Percentiles rank a stretch among this genome's conserved stretches.
These are phyloP conservation scores for Adelphocoris suturalis DNA, from an alignment of 2,888 invertebrate genomes.

Conservation along the genomic window DNA sequence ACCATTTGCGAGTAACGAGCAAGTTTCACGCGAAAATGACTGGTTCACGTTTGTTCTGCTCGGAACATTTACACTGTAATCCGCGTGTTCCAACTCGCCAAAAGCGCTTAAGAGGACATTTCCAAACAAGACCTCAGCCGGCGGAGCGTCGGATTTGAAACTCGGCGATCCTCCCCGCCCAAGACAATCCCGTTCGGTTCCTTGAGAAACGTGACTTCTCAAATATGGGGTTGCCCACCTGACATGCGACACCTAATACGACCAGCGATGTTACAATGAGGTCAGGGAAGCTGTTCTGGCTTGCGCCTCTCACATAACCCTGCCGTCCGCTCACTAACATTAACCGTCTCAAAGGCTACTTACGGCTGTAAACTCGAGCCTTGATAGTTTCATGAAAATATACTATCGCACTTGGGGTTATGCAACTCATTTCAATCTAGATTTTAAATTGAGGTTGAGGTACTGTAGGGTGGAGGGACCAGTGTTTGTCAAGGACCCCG, in stretches of 20 bases:
- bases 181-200: constrained; percentile 10
- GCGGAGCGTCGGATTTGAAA: background rate
- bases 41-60: too few relatives aligned
- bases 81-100: background rate
- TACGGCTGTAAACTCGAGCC: background rate
- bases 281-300: constrained; percentile 13
- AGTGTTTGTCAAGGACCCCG: too few relatives aligned
- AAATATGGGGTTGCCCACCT: constrained; percentile 26
- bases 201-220: background rate
- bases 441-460: background rate
- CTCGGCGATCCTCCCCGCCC: background rate
- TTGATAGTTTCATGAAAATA: constrained; percentile 17
- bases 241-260: constrained; percentile 30
- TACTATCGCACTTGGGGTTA: background rate
- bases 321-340: constrained; percentile 18
- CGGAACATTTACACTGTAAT: too few relatives aligned
- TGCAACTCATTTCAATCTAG: background rate
- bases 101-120: background rate
- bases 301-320: constrained; percentile 35
- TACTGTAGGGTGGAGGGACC: too few relatives aligned
- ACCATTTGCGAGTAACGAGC: too few relatives aligned
- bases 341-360: constrained; percentile 9
- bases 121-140: background rate
- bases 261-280: constrained; percentile 36
- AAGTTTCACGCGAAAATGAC: too few relatives aligned